Percentiles rank a stretch among this genome's conserved stretches.
These are phyloP conservation scores for Hermatobates lingyangjiaoensis DNA, from an alignment of 1,140 invertebrate species.

Conservation along the genomic window DNA sequence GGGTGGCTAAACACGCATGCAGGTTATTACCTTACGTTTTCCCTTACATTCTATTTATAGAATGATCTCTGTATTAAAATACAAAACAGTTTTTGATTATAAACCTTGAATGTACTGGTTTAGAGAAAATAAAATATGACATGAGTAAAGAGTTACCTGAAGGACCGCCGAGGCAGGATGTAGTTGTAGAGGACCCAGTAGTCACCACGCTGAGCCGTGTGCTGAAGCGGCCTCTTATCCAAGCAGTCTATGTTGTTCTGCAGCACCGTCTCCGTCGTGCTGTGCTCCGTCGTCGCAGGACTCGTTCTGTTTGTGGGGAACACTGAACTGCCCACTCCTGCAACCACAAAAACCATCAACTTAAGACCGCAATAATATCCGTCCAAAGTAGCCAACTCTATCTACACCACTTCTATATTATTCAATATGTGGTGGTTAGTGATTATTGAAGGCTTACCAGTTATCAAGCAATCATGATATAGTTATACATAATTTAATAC, in stretches of 20 bases:
- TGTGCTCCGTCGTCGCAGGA: constrained; percentile 20
- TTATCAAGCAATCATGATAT: no score
- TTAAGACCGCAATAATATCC: no score
- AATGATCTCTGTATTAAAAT: constrained; percentile 30
- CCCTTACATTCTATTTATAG: neutral
- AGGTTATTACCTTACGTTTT: constrained; percentile 21
- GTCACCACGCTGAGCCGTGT: constrained; percentile 57
- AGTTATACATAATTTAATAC: no score
- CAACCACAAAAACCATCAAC: neutral
- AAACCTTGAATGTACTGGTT: no score
- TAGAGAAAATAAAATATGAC: no score
- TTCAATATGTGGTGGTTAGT: no score
- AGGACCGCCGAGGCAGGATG: constrained; percentile 29
- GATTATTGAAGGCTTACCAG: no score
- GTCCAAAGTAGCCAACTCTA: no score
- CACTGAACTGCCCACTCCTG: neutral
- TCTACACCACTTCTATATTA: no score
- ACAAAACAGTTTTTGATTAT: constrained; percentile 12
- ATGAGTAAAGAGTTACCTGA: constrained; percentile 11
- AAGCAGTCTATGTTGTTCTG: constrained; percentile 36
- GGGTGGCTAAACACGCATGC: no score
- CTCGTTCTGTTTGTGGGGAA: constrained; percentile 17
- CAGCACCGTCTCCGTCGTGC: constrained; percentile 18
- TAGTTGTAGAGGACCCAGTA: constrained; percentile 85
- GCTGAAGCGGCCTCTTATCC: constrained; percentile 38